A percentile compares a stretch with the other conserved stretches of the same genome.
Conservation (phyloP, 2,797 vertebrate genomes). For the Rhinichthys osculus region DNA sequence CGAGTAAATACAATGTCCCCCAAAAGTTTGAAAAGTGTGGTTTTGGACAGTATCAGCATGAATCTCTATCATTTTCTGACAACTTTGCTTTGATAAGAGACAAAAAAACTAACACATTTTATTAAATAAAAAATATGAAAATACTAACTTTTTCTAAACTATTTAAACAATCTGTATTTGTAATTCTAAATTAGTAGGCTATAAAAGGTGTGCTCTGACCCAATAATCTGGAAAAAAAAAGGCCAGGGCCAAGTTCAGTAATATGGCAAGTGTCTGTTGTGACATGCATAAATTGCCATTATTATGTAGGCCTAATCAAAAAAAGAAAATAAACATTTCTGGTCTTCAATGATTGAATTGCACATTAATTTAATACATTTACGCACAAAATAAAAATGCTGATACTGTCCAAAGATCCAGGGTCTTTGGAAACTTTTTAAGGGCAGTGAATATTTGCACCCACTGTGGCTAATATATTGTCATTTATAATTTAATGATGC, state of each 20-base stretch:
- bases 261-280: too few relatives aligned
- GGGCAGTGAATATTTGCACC: background rate
- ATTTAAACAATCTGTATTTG: too few relatives aligned
- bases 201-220: background rate
- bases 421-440: too few relatives aligned
- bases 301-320: too few relatives aligned
- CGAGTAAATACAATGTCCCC: background rate
- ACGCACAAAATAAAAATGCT: background rate
- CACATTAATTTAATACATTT: background rate
- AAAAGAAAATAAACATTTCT: background rate
- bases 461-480: too few relatives aligned
- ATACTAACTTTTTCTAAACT: too few relatives aligned
- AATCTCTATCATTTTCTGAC: background rate
- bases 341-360: background rate
- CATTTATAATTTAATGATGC: background rate
- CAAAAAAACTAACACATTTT: too few relatives aligned
- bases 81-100: background rate
- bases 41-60: background rate
- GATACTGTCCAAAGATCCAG: background rate
- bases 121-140: too few relatives aligned
- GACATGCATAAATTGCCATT: too few relatives aligned
- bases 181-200: too few relatives aligned
- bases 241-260: too few relatives aligned
- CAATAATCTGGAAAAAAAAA: too few relatives aligned
- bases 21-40: background rate